Conservation (phyloP, 1,140 invertebrate species). For the Thaumatotibia leucotreta region DNA sequence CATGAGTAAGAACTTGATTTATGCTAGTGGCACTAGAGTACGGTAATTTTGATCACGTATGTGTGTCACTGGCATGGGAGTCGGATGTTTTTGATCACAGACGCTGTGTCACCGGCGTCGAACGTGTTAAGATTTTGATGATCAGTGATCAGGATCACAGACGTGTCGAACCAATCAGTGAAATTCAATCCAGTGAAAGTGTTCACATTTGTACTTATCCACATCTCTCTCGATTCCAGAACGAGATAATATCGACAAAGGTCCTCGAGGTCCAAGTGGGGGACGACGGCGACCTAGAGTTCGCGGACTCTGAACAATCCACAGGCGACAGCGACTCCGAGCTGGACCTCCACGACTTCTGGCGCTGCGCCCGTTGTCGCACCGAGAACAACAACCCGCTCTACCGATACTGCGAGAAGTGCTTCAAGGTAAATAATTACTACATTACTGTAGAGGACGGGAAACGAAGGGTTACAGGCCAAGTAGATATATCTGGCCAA, state of each 20-base stretch:
- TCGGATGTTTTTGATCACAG: no score
- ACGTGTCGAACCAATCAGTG: not conserved
- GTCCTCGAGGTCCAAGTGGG: constrained; percentile 51
- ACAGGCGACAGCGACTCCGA: constrained; percentile 75
- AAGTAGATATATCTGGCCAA: no score
- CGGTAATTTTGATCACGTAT: no score
- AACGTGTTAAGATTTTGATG: no score
- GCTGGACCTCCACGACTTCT: constrained; percentile 77
- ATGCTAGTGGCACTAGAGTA: no score
- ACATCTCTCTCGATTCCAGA: constrained; percentile 30
- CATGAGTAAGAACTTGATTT: no score
- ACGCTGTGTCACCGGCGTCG: no score
- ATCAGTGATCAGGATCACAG: no score
- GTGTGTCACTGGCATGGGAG: no score
- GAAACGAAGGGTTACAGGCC: no score
- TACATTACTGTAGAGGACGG: no score
- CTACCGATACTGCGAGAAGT: constrained; percentile 82
- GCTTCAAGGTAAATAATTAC: constrained; percentile 76
- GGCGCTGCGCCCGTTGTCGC: constrained; percentile 80
- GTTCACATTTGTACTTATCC: not conserved
- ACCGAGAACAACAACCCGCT: constrained; percentile 79
- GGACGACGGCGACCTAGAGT: constrained; percentile 57
- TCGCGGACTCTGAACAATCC: constrained; percentile 77
- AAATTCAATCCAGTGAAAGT: not conserved
- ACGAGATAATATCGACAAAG: constrained; percentile 61